Percentiles rank a stretch among this genome's conserved stretches.
Evolutionary conservation across 2,113 vertebrate genomes (phyloP).

Genomic region (Melospiza melodia): DNA sequence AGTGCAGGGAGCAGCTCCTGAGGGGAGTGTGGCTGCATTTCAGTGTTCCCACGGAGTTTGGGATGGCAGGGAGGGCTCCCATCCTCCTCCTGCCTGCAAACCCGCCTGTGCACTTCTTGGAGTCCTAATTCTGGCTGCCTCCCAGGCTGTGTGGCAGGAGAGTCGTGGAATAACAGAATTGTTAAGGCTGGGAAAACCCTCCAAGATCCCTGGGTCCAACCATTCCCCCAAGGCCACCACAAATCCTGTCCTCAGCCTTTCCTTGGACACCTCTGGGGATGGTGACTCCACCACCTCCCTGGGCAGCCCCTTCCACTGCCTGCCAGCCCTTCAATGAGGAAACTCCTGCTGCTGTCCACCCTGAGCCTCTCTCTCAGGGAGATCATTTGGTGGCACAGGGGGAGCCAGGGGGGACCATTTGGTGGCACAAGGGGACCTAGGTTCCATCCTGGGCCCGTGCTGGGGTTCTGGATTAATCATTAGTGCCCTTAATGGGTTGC

Average conservation of each 20-base stretch:
- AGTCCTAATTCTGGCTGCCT: background rate
- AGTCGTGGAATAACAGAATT: background rate
- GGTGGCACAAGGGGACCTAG: background rate
- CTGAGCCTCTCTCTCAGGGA: background rate
- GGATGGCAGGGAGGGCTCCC: background rate
- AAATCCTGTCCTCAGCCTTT: background rate
- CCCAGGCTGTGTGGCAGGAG: background rate
- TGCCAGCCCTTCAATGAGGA: background rate
- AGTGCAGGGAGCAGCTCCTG: background rate
- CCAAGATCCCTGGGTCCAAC: background rate
- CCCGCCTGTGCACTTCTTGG: background rate
- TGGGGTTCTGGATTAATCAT: constrained; percentile 44
- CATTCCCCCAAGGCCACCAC: background rate
- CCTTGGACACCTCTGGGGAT: background rate
- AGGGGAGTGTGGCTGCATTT: background rate
- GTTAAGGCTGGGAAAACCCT: background rate
- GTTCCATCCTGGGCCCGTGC: background rate
- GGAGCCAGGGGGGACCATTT: too few relatives aligned
- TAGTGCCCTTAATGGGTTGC: background rate
- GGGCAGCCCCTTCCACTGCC: background rate
- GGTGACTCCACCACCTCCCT: background rate
- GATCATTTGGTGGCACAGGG: too few relatives aligned
- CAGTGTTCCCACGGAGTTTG: background rate
- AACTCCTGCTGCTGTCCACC: background rate
- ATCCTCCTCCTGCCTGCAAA: background rate